Evolutionary conservation across 2,113 vertebrate species (phyloP), one percentile per base, ranked within the genome.

Genomic region (Camelus bactrianus): DNA sequence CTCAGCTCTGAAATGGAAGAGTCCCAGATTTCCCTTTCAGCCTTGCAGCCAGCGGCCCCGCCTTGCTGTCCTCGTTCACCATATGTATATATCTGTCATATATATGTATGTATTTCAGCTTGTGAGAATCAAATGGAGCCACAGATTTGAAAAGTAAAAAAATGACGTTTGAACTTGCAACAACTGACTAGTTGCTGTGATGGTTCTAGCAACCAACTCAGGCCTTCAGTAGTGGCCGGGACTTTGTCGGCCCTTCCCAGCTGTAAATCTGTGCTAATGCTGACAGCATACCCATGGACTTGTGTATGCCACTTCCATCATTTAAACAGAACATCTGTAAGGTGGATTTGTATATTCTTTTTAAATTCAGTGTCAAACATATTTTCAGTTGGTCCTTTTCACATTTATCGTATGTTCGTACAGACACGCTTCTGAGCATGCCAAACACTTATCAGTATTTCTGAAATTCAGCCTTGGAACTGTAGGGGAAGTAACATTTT

Each of bases 121-220:
- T 73, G 28, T 81, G 54, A 95, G 91, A 86, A 20, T 72, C n/a
- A 82, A 70, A 22, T 77, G 35, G 32, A 60, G 76, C 11, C 26
- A 52, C 46, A 65, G 38, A 76, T 83, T 54, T 73, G 28, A 93
- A 72, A 92, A 97, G 50, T n/a, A 60, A 85, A 89, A 89, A 82
- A 46, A 60, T 48, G 52, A 17, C 50, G 14, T 92, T 80, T 79
- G 69, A 89, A 75, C 28, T 86, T 96, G 17, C 77, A 82, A 72
- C 89, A 84, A 69, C 35, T 89, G 19, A 38, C 16, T 96, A 12
- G 72, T 87, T 94, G 17, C 69, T 82, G 0, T 81, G 17, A 50
- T 58, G 14, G 16, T 82, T 73, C 26, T 67, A 75, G 17, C 65
- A 85, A 19, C 11, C 95, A 38, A 80, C 48, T 91, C 32, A 46